Evolutionary conservation across 92 coral and sea anemone species (phyloP).

Genomic region (Palythoa heliodiscus): DNA sequence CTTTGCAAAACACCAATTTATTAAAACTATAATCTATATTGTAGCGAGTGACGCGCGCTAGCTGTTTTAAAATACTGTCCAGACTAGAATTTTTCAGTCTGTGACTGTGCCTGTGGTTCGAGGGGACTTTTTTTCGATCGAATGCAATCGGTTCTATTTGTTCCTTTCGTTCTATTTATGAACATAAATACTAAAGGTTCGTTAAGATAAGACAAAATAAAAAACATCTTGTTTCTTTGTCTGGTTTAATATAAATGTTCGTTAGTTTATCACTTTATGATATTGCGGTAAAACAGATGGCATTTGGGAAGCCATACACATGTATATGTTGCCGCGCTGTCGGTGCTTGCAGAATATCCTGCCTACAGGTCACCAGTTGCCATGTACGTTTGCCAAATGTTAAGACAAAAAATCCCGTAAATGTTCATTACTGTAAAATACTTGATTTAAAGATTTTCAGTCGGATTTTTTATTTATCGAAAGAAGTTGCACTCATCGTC

Average conservation of each 20-base stretch:
- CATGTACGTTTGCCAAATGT: slow-evolving; percentile 5
- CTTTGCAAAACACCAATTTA: neutral
- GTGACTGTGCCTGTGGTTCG: neutral
- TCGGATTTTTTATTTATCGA: slow-evolving; percentile 9
- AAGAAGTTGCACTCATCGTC: neutral
- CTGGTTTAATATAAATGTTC: neutral
- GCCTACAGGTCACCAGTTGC: neutral
- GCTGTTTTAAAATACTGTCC: neutral
- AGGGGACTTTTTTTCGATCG: neutral
- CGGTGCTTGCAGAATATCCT: neutral
- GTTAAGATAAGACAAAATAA: neutral
- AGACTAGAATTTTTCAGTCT: neutral
- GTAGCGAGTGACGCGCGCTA: neutral
- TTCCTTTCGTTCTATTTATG: neutral
- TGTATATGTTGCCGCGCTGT: neutral
- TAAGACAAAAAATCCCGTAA: neutral
- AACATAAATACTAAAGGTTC: neutral
- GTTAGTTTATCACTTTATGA: neutral
- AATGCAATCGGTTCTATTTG: neutral
- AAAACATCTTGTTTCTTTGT: neutral
- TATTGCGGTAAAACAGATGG: slow-evolving; percentile 8
- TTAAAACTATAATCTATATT: neutral
- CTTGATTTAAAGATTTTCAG: neutral
- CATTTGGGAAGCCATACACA: slow-evolving; percentile 18
- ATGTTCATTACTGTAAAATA: too few relatives aligned